phyloP scores from a whole-genome alignment of 2,113 vertebrate species.

The cat (Felis catus) region DNA sequence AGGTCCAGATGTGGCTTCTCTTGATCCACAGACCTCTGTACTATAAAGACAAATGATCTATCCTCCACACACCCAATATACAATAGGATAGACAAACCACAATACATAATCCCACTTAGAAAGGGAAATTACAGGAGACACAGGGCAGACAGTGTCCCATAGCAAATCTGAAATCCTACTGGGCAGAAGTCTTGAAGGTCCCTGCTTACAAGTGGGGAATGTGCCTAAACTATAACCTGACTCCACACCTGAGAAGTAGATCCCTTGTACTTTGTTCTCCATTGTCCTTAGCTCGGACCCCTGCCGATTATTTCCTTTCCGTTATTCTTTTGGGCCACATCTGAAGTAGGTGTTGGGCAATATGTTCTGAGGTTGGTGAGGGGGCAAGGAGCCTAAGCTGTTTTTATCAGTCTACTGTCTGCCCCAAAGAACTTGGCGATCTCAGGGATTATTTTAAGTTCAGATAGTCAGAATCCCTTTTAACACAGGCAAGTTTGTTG shows the following conservation, averaged over 20 bases:
- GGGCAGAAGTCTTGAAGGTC: background rate
- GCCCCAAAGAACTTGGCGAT: background rate
- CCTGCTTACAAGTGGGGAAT: background rate
- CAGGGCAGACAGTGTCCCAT: background rate
- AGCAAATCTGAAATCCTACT: slow-evolving; percentile 6
- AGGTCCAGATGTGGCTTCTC: background rate
- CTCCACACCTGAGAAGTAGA: background rate
- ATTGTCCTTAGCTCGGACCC: background rate
- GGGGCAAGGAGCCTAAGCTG: background rate
- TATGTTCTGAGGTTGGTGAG: background rate
- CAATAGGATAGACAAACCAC: slow-evolving; percentile 13
- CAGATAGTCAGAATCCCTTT: background rate
- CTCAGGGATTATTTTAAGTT: background rate
- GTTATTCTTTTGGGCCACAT: background rate
- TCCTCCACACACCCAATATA: slow-evolving; percentile 9
- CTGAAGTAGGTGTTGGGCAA: background rate
- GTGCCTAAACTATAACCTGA: background rate
- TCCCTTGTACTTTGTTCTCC: background rate
- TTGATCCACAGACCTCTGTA: slow-evolving; percentile 16
- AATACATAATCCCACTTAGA: slow-evolving; percentile 32
- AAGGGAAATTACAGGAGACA: background rate
- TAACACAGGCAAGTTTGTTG: background rate
- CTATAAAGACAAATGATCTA: slow-evolving; percentile 46
- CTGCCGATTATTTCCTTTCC: background rate
- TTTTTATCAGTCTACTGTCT: background rate